Base-by-base conservation (phyloP, 1,140 invertebrate genomes). In the Ooceraea biroi region DNA sequence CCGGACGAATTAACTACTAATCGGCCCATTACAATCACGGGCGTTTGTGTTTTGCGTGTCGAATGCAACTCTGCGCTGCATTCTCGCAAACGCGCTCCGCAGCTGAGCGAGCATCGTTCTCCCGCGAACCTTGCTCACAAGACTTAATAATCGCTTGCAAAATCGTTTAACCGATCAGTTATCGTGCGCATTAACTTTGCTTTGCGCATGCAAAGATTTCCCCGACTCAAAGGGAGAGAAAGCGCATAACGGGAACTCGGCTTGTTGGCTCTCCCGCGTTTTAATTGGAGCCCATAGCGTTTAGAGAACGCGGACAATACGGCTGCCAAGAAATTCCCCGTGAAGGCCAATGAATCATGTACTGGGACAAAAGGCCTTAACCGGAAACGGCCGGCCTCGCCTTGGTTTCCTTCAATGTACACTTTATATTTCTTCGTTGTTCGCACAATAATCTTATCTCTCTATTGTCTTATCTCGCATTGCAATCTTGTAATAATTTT, bases 131-230 rank as follows among this genome's bases (percentile, higher is more conserved):
- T 71, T 19, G 48, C 11, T 30, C 36, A 5, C 50, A 17, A 30
- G 50, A 58, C 12, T 25, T 57, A 19, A 69, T 46, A 44, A 71
- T 46, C 11, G 41, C 36, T 12, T 80, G 65, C 65, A 71, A 69
- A 77, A 71, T 58, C 25, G 30, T 69, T 46, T 27, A 57, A 57
- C 17, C 76, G 65, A 69, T 80, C 66, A 57, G 52, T 66, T 68
- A 46, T 36, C 19, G 65, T 57, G 44, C 46, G 48, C 12, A 57
- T 78, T 44, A 55, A 46, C 25, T 41, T 61, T 36, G 36, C 50
- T 36, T 58, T 80, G 36, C 22, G 36, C 48, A 19, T 44, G 63
- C 50, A 57, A 80, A 80, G 12, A 36, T 76, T 22, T 14, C 14
- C 30, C 8, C 19, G 50, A 50, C 22, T 57, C 22, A 7, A 22